Conservation (phyloP, 2,888 invertebrate genomes). For the Meandrusa payeni region DNA sequence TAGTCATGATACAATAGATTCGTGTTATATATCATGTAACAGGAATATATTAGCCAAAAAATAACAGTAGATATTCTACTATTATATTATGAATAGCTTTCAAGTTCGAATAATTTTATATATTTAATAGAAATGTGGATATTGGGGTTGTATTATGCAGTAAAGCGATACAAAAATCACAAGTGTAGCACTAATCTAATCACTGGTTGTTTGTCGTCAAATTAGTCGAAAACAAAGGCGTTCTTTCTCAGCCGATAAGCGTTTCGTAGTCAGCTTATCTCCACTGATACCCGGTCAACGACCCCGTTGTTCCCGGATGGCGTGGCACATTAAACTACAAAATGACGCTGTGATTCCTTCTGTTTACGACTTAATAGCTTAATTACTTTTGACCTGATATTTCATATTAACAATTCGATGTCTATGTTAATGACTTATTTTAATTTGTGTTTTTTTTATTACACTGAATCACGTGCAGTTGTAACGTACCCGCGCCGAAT, state of each 20-base stretch:
- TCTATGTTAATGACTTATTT: too few relatives aligned
- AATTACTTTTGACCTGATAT: constrained; percentile 16
- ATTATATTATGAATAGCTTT: too few relatives aligned
- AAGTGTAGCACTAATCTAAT: constrained; percentile 53
- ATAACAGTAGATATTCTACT: too few relatives aligned
- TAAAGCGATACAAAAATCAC: constrained; percentile 22
- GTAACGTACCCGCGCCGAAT: too few relatives aligned
- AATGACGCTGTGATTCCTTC: constrained; percentile 29
- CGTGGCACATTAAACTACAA: constrained; percentile 45
- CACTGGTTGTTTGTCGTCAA: constrained; percentile 51
- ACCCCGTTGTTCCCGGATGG: constrained; percentile 57
- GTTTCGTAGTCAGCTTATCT: constrained; percentile 68
- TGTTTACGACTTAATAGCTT: constrained; percentile 25
- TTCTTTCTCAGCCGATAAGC: constrained; percentile 70
- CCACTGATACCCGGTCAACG: constrained; percentile 66
- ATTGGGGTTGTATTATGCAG: not conserved
- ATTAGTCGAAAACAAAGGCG: constrained; percentile 69
- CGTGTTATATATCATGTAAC: too few relatives aligned
- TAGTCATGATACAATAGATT: too few relatives aligned
- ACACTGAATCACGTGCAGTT: too few relatives aligned
- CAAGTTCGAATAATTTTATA: too few relatives aligned
- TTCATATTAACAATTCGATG: not conserved
- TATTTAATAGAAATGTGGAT: too few relatives aligned
- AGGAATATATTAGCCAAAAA: too few relatives aligned
- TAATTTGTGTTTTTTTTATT: too few relatives aligned